Evolutionary conservation across 2,113 vertebrate species (phyloP).

Genomic region (Callocephalon fimbriatum): DNA sequence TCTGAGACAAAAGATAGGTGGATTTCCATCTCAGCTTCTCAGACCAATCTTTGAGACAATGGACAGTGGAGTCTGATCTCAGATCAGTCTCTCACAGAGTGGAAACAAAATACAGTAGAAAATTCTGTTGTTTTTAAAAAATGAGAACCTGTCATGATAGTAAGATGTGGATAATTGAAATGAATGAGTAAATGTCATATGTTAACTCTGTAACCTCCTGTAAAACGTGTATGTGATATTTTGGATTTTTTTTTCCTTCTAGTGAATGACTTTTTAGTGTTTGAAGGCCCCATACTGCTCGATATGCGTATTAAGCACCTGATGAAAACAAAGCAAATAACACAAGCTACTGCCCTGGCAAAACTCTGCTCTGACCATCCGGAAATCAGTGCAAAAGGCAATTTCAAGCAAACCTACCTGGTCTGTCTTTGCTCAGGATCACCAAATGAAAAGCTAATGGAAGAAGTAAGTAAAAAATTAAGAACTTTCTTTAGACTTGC

Average conservation of each 20-base stretch:
- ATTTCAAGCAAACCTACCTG: conserved; percentile 94
- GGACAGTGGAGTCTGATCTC: not conserved
- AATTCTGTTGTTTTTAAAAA: not conserved
- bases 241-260: conserved; percentile 72
- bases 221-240: conserved; percentile 40
- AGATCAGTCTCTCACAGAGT: not conserved
- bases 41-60: not conserved
- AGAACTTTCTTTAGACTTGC: not conserved
- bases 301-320: conserved; percentile 95
- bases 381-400: conserved; percentile 84
- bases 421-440: conserved; percentile 91
- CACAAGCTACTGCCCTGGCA: conserved; percentile 87
- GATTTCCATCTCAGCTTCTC: not conserved
- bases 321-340: conserved; percentile 88
- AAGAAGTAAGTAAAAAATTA: conserved; percentile 85
- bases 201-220: not conserved
- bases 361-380: conserved; percentile 88
- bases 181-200: not conserved
- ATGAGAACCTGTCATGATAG: not conserved
- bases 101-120: not conserved
- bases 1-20: not conserved
- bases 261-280: conserved; percentile 89
- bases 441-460: conserved; percentile 89
- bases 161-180: not conserved
- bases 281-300: conserved; percentile 89